A percentile compares a stretch with the other conserved stretches of the same genome.
These are phyloP conservation scores for Apis cerana DNA, from an alignment of 1,140 invertebrate species.

Conservation along the genomic window DNA sequence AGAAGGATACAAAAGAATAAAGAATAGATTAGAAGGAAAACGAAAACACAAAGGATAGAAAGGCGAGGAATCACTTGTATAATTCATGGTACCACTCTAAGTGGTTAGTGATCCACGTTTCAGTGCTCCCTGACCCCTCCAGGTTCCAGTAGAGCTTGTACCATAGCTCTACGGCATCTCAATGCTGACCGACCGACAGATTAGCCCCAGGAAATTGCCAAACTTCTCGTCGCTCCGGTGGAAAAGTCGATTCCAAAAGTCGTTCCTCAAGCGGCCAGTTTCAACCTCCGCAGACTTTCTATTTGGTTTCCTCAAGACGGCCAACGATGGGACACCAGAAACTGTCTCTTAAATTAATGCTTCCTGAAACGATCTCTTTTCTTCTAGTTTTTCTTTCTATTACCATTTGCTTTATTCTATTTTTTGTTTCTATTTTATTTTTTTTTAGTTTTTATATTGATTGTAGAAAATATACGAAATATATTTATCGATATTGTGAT, in stretches of 20 bases:
- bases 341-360: conserved; percentile 74
- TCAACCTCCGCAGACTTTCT: conserved; percentile 27
- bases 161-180: conserved; percentile 76
- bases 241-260: conserved; percentile 79
- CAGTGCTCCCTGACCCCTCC: conserved; percentile 7
- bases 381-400: background rate
- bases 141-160: background rate
- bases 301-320: conserved; percentile 50
- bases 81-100: conserved; percentile 78
- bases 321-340: conserved; percentile 62
- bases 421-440: background rate
- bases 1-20: background rate
- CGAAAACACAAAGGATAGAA: background rate
- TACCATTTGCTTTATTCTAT: background rate
- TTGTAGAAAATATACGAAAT: too few species aligned
- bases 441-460: background rate
- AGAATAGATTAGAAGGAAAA: too few species aligned
- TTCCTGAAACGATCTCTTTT: conserved; percentile 47
- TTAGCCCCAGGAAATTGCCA: conserved; percentile 82
- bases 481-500: too few species aligned
- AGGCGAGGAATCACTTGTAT: conserved; percentile 31
- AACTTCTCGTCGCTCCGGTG: conserved; percentile 76
- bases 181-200: conserved; percentile 80
- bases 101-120: conserved; percentile 67
- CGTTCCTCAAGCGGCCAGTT: conserved; percentile 73